Base-by-base conservation (phyloP, 1,140 invertebrate species). In the Hylyphantes graminicola region DNA sequence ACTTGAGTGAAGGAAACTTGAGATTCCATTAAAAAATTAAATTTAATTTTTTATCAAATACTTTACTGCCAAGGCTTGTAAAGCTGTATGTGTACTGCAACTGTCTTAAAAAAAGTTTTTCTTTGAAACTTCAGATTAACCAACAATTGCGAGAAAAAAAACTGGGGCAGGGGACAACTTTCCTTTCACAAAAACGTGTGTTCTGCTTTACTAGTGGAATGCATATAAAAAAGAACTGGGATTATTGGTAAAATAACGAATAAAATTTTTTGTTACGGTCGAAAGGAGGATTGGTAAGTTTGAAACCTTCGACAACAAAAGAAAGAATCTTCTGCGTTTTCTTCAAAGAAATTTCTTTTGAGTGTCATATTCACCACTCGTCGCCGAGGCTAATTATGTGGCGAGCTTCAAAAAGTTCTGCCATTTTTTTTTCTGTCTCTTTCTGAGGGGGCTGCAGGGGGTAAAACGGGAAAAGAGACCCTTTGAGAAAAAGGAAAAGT, bases 171-270 rank as follows among this genome's bases (percentile, higher is more conserved):
- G 35, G 35, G 35, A 35, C 35, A 35, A 35, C 35, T 35, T 35
- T 35, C 5, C 35, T 35, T 35, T 35, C 5, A 35, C 35, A 35
- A 35, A 35, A 35, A 35, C 35, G 35, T 35, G 35, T 35, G 35
- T 35, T 35, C 5, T 35, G 35, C 35, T 35, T 35, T 35, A 35
- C 35, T 13, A 12, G 54, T n/a, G 0, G 17, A 79, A 78, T 65
- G 67, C 17, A 67, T 65, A 65, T 53, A 15, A 13, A 67, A 70
- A 53, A 59, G 59, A 57, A 83, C 15, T n/a, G 12, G 80, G 80
- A 83, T 83, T 83, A 74, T 83, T 83, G 61, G 55, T 65, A 59
- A 83, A 81, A 81, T 81, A 72, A 72, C 61, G 50, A 76, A 76
- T 51, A 76, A 61, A 64, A 64, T 35, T 35, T 35, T 35, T 35